Base-by-base conservation (phyloP, 1,140 invertebrate genomes). In the Caenorhabditis remanei region DNA sequence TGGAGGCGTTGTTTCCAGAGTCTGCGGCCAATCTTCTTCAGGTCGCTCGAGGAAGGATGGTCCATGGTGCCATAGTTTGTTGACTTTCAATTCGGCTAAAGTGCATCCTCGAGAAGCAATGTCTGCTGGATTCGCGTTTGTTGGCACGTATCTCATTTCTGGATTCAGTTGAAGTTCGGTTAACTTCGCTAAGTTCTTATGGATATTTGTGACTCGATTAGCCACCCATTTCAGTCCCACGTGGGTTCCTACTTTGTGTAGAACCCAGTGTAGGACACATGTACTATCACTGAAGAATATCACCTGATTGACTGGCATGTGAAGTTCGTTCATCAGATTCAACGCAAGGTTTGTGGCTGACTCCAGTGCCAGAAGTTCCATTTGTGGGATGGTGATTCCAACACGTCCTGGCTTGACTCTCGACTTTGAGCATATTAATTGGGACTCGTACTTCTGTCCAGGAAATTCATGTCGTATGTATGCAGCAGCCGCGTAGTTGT, bases 81-180 rank as follows among this genome's bases (percentile, higher is more conserved):
- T 48, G 7, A 4, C 19, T 21, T 24, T n/a, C 41, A 79, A 32
- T 50, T 48, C 43, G 4, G 6, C 8, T 6, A 79, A 3, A 9
- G 71, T 19, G 21, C 43, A 48, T 50, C 85, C 85, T 16, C 85
- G 11, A 21, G 85, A 24, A 8, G 46, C 65, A 14, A 55, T 46
- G 21, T 85, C 85, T 9, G 85, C 85, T 14, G 65, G 85, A 75
- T 85, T 85, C 8, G 55, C 9, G 5, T 55, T 21, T n/a, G 58
- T 85, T 7, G 40, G 40, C 13, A 85, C 84, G 46, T 85, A 63
- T n/a, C 65, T 40, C 2, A 75, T 14, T 19, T n/a, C 2, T 55
- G 65, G 32, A 75, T 48, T 14, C 11, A 61, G 9, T 7, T 56
- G 67, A 11, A 14, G 40, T 13, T 43, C n/a, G 9, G 9, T 14